Evolutionary conservation across 2,113 vertebrate genomes (phyloP).

Genomic region (Stomatorhinus ivindoensis): DNA sequence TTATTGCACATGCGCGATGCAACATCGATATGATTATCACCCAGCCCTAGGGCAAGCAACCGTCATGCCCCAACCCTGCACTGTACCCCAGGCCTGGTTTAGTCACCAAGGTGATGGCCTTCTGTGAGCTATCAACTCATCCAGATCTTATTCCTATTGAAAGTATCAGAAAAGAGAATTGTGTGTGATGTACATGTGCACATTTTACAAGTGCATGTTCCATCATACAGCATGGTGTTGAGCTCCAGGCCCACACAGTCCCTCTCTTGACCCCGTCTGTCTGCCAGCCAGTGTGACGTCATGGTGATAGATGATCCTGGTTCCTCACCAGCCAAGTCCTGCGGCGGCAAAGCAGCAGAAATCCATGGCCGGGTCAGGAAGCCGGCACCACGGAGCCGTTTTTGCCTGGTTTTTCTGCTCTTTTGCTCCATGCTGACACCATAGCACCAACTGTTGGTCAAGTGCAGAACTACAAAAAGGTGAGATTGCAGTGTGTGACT

Average conservation of each 20-base stretch:
- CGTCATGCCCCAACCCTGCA: background rate
- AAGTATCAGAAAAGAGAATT: no score
- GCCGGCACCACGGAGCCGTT: background rate
- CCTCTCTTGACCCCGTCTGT: background rate
- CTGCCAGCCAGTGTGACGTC: background rate
- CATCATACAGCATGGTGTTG: background rate
- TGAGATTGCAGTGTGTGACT: background rate
- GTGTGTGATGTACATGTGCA: no score
- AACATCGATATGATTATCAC: no score
- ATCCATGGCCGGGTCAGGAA: conserved; percentile 23
- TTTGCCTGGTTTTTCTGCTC: background rate
- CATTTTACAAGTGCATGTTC: background rate
- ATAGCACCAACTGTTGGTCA: conserved; percentile 11
- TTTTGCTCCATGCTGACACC: background rate
- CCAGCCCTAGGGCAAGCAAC: background rate
- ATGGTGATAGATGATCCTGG: background rate
- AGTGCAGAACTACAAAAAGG: background rate
- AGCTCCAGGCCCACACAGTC: background rate
- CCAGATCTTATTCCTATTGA: no score
- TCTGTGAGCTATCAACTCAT: background rate
- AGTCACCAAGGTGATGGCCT: background rate
- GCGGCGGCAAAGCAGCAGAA: conserved; percentile 50
- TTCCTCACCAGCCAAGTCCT: conserved; percentile 45
- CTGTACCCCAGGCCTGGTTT: background rate
- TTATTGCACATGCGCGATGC: no score